Percentiles rank a stretch among this genome's conserved stretches.
phyloP scores from a whole-genome alignment of 1,140 invertebrate species.

The Diachasmimorpha longicaudata region DNA sequence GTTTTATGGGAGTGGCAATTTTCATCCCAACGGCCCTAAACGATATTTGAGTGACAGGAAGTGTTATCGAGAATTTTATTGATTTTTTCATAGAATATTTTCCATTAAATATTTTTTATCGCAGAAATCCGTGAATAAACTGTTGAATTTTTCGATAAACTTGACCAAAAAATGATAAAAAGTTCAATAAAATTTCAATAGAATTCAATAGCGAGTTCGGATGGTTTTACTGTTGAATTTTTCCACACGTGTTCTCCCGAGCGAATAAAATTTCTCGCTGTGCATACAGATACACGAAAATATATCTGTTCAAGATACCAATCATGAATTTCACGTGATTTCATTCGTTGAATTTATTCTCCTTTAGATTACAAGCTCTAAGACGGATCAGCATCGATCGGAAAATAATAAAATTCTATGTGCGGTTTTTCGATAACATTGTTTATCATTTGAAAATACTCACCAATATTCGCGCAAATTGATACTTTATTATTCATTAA shows the following conservation, averaged over 20 bases:
- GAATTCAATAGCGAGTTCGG: background rate
- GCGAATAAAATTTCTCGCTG: background rate
- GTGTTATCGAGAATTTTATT: too few relatives aligned
- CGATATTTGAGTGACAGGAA: too few relatives aligned
- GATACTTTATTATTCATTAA: conserved; percentile 2
- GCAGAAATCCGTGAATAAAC: too few relatives aligned
- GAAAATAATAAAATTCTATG: background rate
- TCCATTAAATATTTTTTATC: too few relatives aligned
- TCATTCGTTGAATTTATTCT: background rate
- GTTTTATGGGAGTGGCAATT: too few relatives aligned
- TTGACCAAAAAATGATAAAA: too few relatives aligned
- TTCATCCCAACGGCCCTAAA: too few relatives aligned
- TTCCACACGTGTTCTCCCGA: too few relatives aligned
- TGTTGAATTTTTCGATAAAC: too few relatives aligned
- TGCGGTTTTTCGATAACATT: background rate
- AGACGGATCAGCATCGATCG: background rate
- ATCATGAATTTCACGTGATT: background rate
- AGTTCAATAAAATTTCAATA: too few relatives aligned
- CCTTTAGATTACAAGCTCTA: background rate
- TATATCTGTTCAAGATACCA: background rate
- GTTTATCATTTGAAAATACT: background rate
- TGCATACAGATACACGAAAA: background rate
- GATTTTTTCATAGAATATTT: too few relatives aligned
- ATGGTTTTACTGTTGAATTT: too few relatives aligned
- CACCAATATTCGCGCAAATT: background rate